These are phyloP conservation scores for Polydrusus cervinus DNA, from an alignment of 2,888 invertebrate species.

Conservation along the genomic window DNA sequence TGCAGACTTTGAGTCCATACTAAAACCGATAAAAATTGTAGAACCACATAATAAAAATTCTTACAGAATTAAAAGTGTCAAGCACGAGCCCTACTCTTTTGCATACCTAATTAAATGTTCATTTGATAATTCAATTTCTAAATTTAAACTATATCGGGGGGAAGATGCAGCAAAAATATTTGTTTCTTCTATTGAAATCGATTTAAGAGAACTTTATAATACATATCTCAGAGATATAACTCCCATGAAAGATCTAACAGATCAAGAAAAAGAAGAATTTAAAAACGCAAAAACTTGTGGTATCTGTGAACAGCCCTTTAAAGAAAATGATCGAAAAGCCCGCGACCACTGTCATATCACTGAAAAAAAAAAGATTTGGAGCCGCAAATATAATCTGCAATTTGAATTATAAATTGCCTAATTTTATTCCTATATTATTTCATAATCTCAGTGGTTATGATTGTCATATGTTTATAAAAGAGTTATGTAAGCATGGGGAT, in stretches of 20 bases:
- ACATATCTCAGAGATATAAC: neutral
- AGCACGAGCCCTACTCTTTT: conserved; percentile 13
- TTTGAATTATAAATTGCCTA: conserved; percentile 14
- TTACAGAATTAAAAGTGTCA: conserved; percentile 22
- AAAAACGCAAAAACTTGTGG: neutral
- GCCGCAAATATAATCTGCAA: neutral
- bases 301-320: neutral
- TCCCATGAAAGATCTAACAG: neutral
- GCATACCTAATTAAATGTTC: conserved; percentile 41
- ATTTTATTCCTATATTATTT: neutral
- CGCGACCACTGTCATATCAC: neutral
- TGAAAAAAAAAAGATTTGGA: neutral
- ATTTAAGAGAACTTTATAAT: neutral
- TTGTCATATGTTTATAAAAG: conserved; percentile 20
- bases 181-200: neutral
- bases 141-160: conserved; percentile 21
- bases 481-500: neutral
- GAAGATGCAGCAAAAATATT: conserved; percentile 5
- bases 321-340: neutral
- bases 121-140: conserved; percentile 24
- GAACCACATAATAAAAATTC: conserved; percentile 36
- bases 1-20: conserved; percentile 42
- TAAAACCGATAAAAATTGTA: conserved; percentile 43
- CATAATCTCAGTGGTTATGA: conserved; percentile 14
- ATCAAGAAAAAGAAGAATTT: neutral